Base-by-base conservation (phyloP, 2,888 invertebrate species). In the Autographa gamma region DNA sequence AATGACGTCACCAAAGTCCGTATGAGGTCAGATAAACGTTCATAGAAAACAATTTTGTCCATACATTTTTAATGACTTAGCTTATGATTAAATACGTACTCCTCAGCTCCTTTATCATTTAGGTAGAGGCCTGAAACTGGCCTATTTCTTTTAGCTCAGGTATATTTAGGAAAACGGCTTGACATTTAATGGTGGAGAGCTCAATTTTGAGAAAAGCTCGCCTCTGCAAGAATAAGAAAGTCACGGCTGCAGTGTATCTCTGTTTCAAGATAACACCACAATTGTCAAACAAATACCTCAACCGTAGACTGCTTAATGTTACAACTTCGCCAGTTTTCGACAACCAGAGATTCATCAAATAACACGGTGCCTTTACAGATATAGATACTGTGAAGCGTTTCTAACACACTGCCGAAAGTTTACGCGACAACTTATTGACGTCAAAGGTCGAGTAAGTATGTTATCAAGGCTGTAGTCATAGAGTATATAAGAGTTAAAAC, bases 1-100 rank as follows among this genome's bases (percentile, higher is more conserved):
- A 88, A 84, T 83, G 82, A 81, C 77, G 74, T 77, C 80, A 80
- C 71, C 78, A 75, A 76, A 80, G 80, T 62, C 76, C 69, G 67
- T 81, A 78, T 70, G 77, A 70, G 60, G 64, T 69, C 73, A 63
- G 71, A 81, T 81, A 73, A 66, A 77, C 76, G 79, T 81, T 75
- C 81, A 84, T 76, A 79, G 62, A 75, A 74, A 73, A 74, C 73
- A 73, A 76, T 78, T 78, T 76, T 73, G 56, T n/a, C n/a, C n/a
- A n/a, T n/a, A n/a, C n/a, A n/a, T n/a, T n/a, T n/a, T n/a, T n/a
- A n/a, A n/a, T n/a, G n/a, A n/a, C n/a, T n/a, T n/a, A n/a, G n/a
- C n/a, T n/a, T n/a, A n/a, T n/a, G n/a, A n/a, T n/a, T n/a, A n/a
- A n/a, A n/a, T n/a, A n/a, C n/a, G n/a, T n/a, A n/a, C n/a, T n/a